Evolutionary conservation across 2,888 invertebrate genomes (phyloP).

Genomic region (Cerastoderma edule): DNA sequence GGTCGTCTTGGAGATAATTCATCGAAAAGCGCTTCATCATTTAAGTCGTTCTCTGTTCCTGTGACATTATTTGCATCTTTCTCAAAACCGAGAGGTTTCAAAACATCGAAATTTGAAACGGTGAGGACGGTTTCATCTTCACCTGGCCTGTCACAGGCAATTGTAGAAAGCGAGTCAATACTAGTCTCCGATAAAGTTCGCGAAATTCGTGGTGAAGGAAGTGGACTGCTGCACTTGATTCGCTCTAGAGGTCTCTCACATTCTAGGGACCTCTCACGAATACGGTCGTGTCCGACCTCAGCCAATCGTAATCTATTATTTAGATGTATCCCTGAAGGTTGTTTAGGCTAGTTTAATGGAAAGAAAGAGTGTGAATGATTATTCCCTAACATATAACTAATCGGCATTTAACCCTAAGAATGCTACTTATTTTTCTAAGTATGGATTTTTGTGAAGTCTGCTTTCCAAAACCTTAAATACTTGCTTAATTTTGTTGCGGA

Average conservation of each 20-base stretch:
- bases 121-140: slow-evolving; percentile 24
- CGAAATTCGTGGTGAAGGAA: slow-evolving; percentile 41
- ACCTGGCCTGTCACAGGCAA: slow-evolving; percentile 20
- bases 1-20: slow-evolving; percentile 34
- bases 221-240: slow-evolving; percentile 39
- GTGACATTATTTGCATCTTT: slow-evolving; percentile 2
- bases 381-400: no score
- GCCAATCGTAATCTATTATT: slow-evolving; percentile 53
- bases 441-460: no score
- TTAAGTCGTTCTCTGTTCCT: slow-evolving; percentile 3
- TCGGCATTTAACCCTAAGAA: no score
- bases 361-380: no score
- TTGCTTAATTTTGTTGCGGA: no score
- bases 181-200: slow-evolving; percentile 30
- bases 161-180: slow-evolving; percentile 25
- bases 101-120: slow-evolving; percentile 35
- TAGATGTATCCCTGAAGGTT: slow-evolving; percentile 31
- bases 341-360: no score
- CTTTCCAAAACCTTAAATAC: no score
- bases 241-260: slow-evolving; percentile 52
- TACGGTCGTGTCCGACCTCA: slow-evolving; percentile 51
- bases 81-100: slow-evolving; percentile 30
- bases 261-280: slow-evolving; percentile 54
- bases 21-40: slow-evolving; percentile 31
- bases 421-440: no score